Base-by-base conservation (phyloP, 92 coral and sea anemone species). In the Blastomussa wellsi region DNA sequence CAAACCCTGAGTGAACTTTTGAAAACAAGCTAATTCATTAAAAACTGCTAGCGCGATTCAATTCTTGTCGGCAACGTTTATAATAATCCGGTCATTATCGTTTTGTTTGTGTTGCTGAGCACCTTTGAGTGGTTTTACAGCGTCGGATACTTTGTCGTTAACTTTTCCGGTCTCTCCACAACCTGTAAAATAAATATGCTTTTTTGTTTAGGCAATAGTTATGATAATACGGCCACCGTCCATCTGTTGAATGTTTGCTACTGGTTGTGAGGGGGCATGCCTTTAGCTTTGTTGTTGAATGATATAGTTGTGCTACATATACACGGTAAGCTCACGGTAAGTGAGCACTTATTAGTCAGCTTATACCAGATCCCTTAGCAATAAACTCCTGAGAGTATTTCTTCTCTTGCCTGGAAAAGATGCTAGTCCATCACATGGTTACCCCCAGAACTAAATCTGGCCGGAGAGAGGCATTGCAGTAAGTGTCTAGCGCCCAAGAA, bases 161-260 rank as follows among this genome's bases (percentile, higher is more conserved):
- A 11, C 55, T 28, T 79, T 77, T 7, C 10, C 65, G n/a, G 31
- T 15, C 31, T 78, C 83, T 22, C 36, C 83, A 42, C 83, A 79
- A 79, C 83, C 83, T 79, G 37, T 28, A 79, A 79, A 64, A 77
- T 31, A 60, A 59, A 59, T 14, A 62, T 60, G 24, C 2, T 35
- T n/a, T n/a, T 14, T 5, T 7, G 19, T 36, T 62, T 28, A 79
- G 37, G 28, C 52, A n/a, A 38, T 55, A 11, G 51, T 60, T 35
- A 60, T 62, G 49, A 26, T 37, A 28, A 79, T 36, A 59, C 35
- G 72, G 51, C 38, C 36, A 19, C 36, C 10, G 36, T 64, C 39
- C 28, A 15, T 41, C 37, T 79, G 73, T 64, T 79, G n/a, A n/a
- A n/a, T n/a, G n/a, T 57, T 39, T 53, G 69, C 3, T 29, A 4